phyloP scores from a whole-genome alignment of 2,797 vertebrate genomes.

The Tadarida brasiliensis region DNA sequence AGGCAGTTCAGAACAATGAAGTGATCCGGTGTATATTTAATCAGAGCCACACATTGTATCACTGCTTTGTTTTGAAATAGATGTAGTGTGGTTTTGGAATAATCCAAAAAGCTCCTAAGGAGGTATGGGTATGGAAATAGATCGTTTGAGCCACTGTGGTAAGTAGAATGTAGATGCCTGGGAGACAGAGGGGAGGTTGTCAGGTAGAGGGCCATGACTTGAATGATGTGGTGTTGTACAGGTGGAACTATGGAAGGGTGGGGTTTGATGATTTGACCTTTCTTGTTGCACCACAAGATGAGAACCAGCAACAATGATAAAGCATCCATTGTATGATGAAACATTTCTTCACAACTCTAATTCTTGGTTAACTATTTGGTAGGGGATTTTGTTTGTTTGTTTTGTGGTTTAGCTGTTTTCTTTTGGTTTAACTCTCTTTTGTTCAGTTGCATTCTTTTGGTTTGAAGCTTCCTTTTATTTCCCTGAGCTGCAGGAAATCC shows the following conservation, averaged over 20 bases:
- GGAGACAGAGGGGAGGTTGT: neutral
- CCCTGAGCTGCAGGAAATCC: neutral
- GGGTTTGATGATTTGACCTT: neutral
- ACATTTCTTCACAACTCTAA: neutral
- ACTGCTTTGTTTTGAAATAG: neutral
- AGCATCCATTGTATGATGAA: neutral
- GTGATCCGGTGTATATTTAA: neutral
- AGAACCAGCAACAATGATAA: neutral
- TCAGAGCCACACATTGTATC: neutral
- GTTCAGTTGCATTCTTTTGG: neutral
- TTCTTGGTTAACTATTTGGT: neutral
- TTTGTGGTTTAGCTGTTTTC: too few species aligned
- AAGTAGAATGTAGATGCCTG: neutral
- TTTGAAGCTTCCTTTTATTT: neutral
- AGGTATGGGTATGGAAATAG: neutral
- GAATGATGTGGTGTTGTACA: neutral
- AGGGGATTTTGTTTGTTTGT: neutral
- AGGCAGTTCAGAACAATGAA: neutral
- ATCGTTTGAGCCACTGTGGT: neutral
- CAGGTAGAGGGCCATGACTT: accelerated
- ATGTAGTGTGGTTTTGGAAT: neutral
- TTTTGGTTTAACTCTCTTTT: neutral
- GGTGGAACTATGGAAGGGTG: neutral
- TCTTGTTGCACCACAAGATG: neutral
- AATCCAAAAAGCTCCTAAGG: neutral